Conservation (phyloP, 2,888 invertebrate genomes). For the Eucera pruinosa region DNA sequence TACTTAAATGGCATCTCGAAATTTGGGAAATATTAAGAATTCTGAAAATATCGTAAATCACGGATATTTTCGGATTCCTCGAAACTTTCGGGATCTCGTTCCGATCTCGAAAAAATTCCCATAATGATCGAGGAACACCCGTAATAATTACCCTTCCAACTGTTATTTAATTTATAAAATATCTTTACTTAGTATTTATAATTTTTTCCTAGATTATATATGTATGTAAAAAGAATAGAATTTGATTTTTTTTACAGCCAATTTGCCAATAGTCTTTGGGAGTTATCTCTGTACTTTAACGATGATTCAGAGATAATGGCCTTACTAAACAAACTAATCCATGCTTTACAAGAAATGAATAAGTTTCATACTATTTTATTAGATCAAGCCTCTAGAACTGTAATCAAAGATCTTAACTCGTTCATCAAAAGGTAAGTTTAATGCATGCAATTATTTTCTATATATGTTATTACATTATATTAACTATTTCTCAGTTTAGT, state of each 20-base stretch:
- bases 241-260: conserved; percentile 85
- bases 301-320: conserved; percentile 93
- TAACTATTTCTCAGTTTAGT: too few relatives aligned
- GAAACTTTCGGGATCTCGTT: too few relatives aligned
- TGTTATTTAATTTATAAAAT: not conserved
- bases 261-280: conserved; percentile 95
- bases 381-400: conserved; percentile 96
- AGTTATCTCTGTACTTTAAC: conserved; percentile 94
- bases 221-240: not conserved
- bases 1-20: too few relatives aligned
- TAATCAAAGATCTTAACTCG: conserved; percentile 94
- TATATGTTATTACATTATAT: too few relatives aligned
- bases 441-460: not conserved
- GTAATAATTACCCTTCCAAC: too few relatives aligned
- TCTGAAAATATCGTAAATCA: too few relatives aligned
- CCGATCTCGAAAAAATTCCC: too few relatives aligned
- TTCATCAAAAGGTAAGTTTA: conserved; percentile 93
- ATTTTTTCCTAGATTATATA: not conserved
- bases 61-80: too few relatives aligned
- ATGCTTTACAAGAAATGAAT: conserved; percentile 95
- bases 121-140: too few relatives aligned
- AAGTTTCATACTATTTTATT: conserved; percentile 96
- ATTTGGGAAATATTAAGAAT: too few relatives aligned
- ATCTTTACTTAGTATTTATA: not conserved
- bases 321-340: conserved; percentile 91